Base-by-base conservation (phyloP, 2,113 vertebrate species). In the Balaeniceps rex region DNA sequence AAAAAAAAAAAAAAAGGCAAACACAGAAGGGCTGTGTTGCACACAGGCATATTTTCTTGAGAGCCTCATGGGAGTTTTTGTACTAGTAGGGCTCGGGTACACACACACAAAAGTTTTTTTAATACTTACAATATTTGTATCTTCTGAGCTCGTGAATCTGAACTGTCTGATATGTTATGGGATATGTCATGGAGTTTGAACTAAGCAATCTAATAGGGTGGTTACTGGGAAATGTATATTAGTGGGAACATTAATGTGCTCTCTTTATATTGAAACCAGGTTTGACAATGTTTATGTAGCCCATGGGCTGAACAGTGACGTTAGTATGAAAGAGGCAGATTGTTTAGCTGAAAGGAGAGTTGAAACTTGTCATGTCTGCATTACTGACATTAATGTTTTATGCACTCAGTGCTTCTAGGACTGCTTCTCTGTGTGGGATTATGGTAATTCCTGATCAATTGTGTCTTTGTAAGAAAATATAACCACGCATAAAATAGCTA, bases 231-330 rank as follows among this genome's bases (percentile, higher is more conserved):
- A 91, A 58, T 80, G 66, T 69, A 11, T 91, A 76, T 96, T 96
- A 94, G 81, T 94, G 83, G 63, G 81, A 96, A 85, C 58, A 89
- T 89, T 96, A 92, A 80, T 83, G 74, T 91, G 54, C 36, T 89
- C 65, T 76, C 81, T 91, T 83, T 91, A 84, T 97, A 97, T 85
- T 97, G 94, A 94, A 97, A 97, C 95, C 95, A 96, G 93, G 81
- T 95, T 97, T 97, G 95, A 90, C 94, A 95, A 66, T 96, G 97
- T 95, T 97, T 97, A 95, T 94, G 84, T 94, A 97, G 96, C 95
- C 84, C 66, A 69, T 93, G 89, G 86, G 87, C 91, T 88, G 93
- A 94, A 80, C 1, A 1, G 65, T 94, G 95, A 76, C 95, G 89
- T 90, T 94, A 84, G 94, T 86, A 93, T 93, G 95, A 97, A 93